Percentiles rank a stretch among this genome's conserved stretches.
Evolutionary conservation across 23 tunicate genomes (phyloP).

Genomic region (Halocynthia roretzi): DNA sequence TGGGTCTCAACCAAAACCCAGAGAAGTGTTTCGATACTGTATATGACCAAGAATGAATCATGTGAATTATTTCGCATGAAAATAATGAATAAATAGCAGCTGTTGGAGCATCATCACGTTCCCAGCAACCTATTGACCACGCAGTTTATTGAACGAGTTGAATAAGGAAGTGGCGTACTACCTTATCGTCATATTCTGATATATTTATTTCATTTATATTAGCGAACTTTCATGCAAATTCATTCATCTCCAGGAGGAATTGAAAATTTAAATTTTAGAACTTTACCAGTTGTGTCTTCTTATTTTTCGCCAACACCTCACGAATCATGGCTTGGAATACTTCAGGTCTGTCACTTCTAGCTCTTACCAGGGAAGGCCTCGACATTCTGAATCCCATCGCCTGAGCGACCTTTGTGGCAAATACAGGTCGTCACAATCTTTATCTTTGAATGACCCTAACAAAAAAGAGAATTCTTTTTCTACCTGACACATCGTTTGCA

Average conservation of each 20-base stretch:
- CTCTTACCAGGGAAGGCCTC: slow-evolving; percentile 31
- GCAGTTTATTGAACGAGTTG: too few relatives aligned
- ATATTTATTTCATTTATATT: not conserved
- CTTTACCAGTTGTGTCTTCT: slow-evolving; percentile 13
- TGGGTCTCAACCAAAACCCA: too few relatives aligned
- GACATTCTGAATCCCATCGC: slow-evolving; percentile 68
- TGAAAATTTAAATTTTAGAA: not conserved
- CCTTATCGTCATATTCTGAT: too few relatives aligned
- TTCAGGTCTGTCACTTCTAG: slow-evolving; percentile 1
- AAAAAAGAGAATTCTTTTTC: not conserved
- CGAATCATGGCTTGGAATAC: not conserved
- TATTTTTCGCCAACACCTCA: not conserved
- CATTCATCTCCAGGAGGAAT: not conserved
- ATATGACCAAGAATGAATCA: too few relatives aligned
- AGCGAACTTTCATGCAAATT: not conserved
- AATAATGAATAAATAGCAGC: too few relatives aligned
- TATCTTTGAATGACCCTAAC: not conserved
- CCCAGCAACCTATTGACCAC: not conserved
- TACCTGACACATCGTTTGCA: slow-evolving; percentile 53
- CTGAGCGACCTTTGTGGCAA: slow-evolving; percentile 37
- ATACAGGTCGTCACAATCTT: not conserved
- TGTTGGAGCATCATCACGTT: not conserved
- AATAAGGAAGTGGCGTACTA: too few relatives aligned
- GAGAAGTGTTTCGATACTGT: too few relatives aligned
- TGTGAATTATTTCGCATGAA: too few relatives aligned